phyloP scores from a whole-genome alignment of 2,888 invertebrate genomes.

The Lordiphosa fenestrarum region DNA sequence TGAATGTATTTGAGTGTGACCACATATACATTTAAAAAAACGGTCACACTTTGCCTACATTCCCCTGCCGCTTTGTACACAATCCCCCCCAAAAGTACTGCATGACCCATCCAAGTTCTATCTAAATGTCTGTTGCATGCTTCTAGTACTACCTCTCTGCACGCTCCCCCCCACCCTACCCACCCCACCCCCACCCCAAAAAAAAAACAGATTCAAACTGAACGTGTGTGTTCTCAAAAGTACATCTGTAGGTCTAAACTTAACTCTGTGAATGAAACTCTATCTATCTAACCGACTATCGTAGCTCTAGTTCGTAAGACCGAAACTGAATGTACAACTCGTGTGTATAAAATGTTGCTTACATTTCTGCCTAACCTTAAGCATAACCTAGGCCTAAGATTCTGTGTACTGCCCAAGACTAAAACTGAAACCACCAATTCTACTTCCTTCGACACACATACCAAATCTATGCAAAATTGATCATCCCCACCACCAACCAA shows the following conservation, averaged over 20 bases:
- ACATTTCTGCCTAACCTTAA: slow-evolving; percentile 29
- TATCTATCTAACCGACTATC: slow-evolving; percentile 20
- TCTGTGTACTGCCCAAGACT: slow-evolving; percentile 11
- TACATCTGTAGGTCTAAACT: slow-evolving; percentile 23
- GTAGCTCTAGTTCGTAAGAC: slow-evolving; percentile 52
- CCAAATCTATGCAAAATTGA: slow-evolving; percentile 27
- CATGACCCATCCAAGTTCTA: no score
- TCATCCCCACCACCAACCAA: slow-evolving; percentile 27
- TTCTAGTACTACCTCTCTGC: no score
- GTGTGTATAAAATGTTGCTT: slow-evolving; percentile 27
- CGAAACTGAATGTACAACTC: slow-evolving; percentile 11
- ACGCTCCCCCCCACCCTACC: no score
- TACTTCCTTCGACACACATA: slow-evolving; percentile 1
- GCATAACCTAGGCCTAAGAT: slow-evolving; percentile 1
- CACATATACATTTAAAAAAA: no score
- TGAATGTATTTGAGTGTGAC: no score
- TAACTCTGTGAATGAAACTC: slow-evolving; percentile 42
- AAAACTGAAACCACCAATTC: slow-evolving; percentile 36
- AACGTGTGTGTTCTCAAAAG: slow-evolving; percentile 68
- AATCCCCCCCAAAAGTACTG: no score
- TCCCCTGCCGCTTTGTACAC: no score
- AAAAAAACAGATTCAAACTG: slow-evolving; percentile 10
- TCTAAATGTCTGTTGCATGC: no score
- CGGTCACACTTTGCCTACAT: no score
- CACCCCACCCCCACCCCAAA: neutral